Conservation (phyloP, 2,113 vertebrate species). For the Alligator mississippiensis region DNA sequence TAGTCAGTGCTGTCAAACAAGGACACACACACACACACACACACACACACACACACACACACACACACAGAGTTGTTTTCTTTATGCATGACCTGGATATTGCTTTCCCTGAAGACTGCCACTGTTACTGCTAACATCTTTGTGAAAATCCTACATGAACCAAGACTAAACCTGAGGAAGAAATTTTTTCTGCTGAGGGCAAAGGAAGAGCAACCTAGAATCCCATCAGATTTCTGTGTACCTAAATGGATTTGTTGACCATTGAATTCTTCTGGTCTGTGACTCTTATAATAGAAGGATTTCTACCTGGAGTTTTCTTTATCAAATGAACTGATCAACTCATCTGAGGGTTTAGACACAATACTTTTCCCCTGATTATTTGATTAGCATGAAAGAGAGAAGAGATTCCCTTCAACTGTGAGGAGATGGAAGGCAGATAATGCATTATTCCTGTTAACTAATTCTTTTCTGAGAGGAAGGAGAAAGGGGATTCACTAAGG, state of each 20-base stretch:
- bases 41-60: neutral
- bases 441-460: neutral
- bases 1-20: neutral
- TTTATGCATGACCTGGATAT: neutral
- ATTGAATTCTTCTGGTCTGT: neutral
- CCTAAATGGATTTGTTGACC: neutral
- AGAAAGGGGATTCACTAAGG: neutral
- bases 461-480: neutral
- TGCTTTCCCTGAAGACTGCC: neutral
- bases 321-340: constrained; percentile 1
- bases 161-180: neutral
- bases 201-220: neutral
- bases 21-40: neutral
- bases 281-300: constrained; percentile 6
- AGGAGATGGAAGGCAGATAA: neutral
- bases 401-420: constrained; percentile 22
- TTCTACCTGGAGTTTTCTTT: constrained; percentile 11
- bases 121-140: neutral
- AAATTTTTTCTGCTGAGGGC: neutral
- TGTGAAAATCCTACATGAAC: neutral
- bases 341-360: constrained; percentile 17
- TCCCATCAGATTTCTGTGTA: neutral
- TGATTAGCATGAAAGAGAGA: constrained; percentile 1
- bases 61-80: neutral
- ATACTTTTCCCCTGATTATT: neutral